Evolutionary conservation across 2,888 invertebrate genomes (phyloP), one percentile per base, ranked within the genome.

Genomic region (Tuta absoluta): DNA sequence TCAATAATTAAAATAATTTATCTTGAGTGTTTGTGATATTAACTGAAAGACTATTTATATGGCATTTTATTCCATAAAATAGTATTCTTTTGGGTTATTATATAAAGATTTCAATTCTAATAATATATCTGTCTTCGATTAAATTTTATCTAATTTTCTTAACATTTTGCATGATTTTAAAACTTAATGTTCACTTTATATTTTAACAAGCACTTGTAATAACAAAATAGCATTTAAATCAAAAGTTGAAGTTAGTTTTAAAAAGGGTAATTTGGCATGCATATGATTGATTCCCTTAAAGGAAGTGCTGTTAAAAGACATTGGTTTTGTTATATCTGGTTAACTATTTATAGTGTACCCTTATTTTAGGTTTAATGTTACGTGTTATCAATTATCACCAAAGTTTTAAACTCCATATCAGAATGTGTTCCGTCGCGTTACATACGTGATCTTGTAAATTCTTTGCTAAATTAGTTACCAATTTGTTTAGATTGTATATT

Each of bases 271-370:
- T 19, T 37, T 19, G 37, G n/a, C 19, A 7, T 45, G 17, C 37
- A 28, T 28, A 19, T 21, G 14, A 21, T 59, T 10, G 4, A 71
- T 66, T 66, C 72, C 72, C 74, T 21, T 4, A 51, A 21, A 19
- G 23, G 11, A 74, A 76, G 72, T 76, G 72, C 71, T 81, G 76
- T 75, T 78, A 87, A 89, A 89, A 89, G 86, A 89, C 88, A 86
- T 81, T 79, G 76, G 73, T 84, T 82, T 83, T 76, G 76, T 86
- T 85, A 73, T 83, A 81, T 81, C 83, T 79, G 81, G 85, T 89
- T 86, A 84, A 83, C 81, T 87, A 84, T 82, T 87, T 89, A 73
- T 89, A 86, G 80, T 84, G 74, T 77, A 78, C 71, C 68, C 78
- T 79, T 87, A 53, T 23, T 12, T 53, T 17, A 86, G 83, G 81